Evolutionary conservation across 2,888 invertebrate genomes (phyloP), one percentile per base, ranked within the genome.

Genomic region (Pseudoips prasinana): DNA sequence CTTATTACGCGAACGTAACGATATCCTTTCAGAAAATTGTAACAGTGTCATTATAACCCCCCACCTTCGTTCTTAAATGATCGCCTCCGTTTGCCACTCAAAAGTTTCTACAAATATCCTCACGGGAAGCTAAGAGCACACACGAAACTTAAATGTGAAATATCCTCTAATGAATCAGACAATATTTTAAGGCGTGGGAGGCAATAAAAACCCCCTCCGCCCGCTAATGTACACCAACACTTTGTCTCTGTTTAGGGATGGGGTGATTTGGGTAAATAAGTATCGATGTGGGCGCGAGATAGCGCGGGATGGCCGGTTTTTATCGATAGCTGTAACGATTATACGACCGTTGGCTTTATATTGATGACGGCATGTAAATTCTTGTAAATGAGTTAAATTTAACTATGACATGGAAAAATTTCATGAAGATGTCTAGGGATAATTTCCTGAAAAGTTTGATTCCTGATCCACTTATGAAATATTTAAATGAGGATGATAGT

Each of bases 161-260:
- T 85, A 87, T 84, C 77, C 86, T 80, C 86, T 87, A 88, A 88
- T 87, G 87, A 88, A 88, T 88, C 88, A 88, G 88, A 85, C 87
- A 87, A 88, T 87, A 88, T 88, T 88, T 88, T 87, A 87, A 86
- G 84, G 80, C 73, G 75, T 62, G 82, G 83, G 76, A 53, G 86
- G 87, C 82, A 84, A 87, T 88, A 87, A 88, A 86, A 82, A 61
- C 81, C 75, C 82, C 56, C 56, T 40, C 66, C 76, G 55, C 77
- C 80, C 76, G 68, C 81, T 86, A 85, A 85, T 85, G 86, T 86
- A 80, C 74, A 81, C 82, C 76, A 63, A 73, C 83, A 81, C 78
- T 84, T 81, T 85, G 85, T 85, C 81, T 81, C 76, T 66, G 72
- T 59, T 71, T 73, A 74, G 79, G 70, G 81, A 71, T 62, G 83